Evolutionary conservation across 30 jellyfish, hydroid and myxozoan genomes (phyloP).

Genomic region (Mastigias papua): DNA sequence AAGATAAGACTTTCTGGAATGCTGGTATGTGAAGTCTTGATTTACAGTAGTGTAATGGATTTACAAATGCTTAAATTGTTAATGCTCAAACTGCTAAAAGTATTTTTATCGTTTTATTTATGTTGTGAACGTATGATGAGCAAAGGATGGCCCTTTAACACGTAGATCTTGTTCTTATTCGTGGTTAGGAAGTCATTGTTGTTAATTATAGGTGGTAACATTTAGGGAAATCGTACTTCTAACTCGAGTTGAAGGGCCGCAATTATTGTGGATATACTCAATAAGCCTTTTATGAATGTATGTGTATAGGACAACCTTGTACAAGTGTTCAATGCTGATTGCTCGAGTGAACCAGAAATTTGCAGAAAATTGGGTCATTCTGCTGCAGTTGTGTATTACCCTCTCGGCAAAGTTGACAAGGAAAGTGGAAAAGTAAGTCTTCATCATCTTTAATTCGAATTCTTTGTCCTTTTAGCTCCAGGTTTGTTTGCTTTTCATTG

Average conservation of each 20-base stretch:
- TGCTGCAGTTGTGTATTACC: conserved; percentile 75
- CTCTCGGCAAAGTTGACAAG: conserved; percentile 51
- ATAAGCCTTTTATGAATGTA: too few species aligned
- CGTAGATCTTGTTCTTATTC: too few species aligned
- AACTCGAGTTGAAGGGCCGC: too few species aligned
- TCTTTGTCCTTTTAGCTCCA: background rate
- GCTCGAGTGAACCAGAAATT: conserved; percentile 51
- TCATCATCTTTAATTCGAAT: background rate
- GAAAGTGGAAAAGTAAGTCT: conserved; percentile 73
- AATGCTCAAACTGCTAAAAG: background rate
- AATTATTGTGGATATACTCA: too few species aligned
- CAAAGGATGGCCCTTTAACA: too few species aligned
- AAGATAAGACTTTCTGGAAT: conserved; percentile 76
- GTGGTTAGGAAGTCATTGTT: too few species aligned
- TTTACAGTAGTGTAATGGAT: background rate
- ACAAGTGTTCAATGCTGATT: conserved; percentile 75
- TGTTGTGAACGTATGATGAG: too few species aligned
- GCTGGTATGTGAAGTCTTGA: conserved; percentile 68
- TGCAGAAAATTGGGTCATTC: conserved; percentile 81
- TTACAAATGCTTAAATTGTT: background rate
- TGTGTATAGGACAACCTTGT: conserved; percentile 95
- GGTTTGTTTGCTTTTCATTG: too few species aligned
- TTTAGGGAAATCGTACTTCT: too few species aligned
- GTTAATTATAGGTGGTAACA: too few species aligned
- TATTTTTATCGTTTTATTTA: too few species aligned